phyloP scores from a whole-genome alignment of 2,888 invertebrate species.

The Gastracanthus pulcherrimus region DNA sequence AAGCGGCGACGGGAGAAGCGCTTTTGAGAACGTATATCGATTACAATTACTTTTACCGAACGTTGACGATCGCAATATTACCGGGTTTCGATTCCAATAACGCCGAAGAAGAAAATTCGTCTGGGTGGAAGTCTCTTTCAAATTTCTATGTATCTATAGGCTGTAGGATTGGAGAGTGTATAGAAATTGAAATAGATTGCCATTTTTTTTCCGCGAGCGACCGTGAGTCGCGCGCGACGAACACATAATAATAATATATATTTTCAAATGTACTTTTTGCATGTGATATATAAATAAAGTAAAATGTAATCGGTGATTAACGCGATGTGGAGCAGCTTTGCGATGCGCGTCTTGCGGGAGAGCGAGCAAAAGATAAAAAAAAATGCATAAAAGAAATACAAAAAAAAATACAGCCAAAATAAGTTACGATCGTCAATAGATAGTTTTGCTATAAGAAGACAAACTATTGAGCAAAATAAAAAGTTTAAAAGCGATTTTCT shows the following conservation, averaged over 20 bases:
- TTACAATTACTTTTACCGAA: not conserved
- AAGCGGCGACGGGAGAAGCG: conserved; percentile 44
- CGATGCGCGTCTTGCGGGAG: not conserved
- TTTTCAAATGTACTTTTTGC: conserved; percentile 47
- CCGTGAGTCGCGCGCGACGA: not conserved
- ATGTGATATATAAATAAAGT: conserved; percentile 22
- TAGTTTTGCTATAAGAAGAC: conserved; percentile 34
- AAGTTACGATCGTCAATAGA: conserved; percentile 37
- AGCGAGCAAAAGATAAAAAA: not conserved
- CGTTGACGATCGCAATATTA: conserved; percentile 44
- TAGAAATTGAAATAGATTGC: conserved; percentile 50
- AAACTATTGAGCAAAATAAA: not conserved
- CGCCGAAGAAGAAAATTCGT: not conserved
- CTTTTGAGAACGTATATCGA: conserved; percentile 18
- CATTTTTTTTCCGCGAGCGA: not conserved
- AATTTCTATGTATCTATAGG: conserved; percentile 38
- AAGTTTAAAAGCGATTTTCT: conserved; percentile 45
- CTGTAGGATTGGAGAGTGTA: conserved; percentile 14
- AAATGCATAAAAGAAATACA: not conserved
- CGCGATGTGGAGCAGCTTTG: not conserved
- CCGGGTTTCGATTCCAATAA: not conserved
- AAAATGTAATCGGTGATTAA: not conserved
- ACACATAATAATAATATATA: conserved; percentile 21
- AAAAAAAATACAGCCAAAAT: conserved; percentile 6
- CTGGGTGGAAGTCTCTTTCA: conserved; percentile 35